Evolutionary conservation across 2,113 vertebrate genomes (phyloP), one percentile per base, ranked within the genome.

Genomic region (Nannobrachium achirus): DNA sequence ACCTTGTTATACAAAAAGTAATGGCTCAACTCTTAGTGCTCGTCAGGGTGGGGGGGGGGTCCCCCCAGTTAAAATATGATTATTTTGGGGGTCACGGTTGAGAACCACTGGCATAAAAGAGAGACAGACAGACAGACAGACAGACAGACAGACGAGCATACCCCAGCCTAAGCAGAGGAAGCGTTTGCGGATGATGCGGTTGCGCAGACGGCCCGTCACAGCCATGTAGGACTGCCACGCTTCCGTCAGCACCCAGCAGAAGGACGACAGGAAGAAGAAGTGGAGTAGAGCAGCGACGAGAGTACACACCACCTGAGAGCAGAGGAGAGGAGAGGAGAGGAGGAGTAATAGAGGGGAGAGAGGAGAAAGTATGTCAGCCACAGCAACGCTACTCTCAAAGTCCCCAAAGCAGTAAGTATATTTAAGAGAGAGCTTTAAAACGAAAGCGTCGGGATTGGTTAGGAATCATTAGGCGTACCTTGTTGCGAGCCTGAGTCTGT

Each of bases 211-310:
- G 72, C 98, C 98, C 0, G 97, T 99, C 86, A 99, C 98, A 1
- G 98, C 97, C 98, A 99, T 98, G 92, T 99, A 99, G 59, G 98
- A 99, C 88, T 99, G 98, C 98, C 98, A 99, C 76, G 98, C 98
- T 92, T 99, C 98, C 0, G 98, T 99, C 93, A 99, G 92, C 85
- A 99, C 98, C 98, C 98, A 99, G 91, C 98, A 99, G 94, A 99
- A 99, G 65, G 98, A 99, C 10, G 97, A 98, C 70, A 97, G 92
- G 93, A 97, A 97, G 85, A 96, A 97, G 92, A 99, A 97, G 80
- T 97, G 95, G 57, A 96, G 91, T 52, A 96, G 82, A 13, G 95
- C 98, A 0, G 97, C 96, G 60, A 98, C 95, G 69, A 99, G 91
- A 0, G 95, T 94, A 88, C 98, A 99, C 78, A 95, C 94, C 90